Evolutionary conservation across 2,113 vertebrate genomes (phyloP).

Genomic region (Nanorana parkeri): DNA sequence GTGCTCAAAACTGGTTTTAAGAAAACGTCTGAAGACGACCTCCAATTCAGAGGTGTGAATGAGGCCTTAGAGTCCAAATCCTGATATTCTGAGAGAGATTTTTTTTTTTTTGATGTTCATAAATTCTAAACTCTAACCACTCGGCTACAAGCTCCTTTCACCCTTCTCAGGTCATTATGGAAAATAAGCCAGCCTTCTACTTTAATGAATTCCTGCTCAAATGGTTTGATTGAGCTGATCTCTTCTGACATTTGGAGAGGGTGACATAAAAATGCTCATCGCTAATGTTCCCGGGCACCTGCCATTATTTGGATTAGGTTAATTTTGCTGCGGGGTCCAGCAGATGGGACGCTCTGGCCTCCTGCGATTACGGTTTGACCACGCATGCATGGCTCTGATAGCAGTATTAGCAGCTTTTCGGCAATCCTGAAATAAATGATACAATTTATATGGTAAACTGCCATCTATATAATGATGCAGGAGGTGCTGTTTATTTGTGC

Average conservation of each 20-base stretch:
- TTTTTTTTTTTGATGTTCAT: too few relatives aligned
- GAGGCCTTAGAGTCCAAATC: too few relatives aligned
- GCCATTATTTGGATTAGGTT: constrained; percentile 35
- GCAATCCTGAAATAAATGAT: background rate
- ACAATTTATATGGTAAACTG: background rate
- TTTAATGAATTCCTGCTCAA: background rate
- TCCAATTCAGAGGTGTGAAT: too few relatives aligned
- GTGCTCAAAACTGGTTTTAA: too few relatives aligned
- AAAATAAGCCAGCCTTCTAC: too few relatives aligned
- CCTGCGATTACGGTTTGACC: constrained; percentile 9
- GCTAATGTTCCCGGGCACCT: constrained; percentile 10
- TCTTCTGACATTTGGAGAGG: background rate
- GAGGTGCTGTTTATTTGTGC: background rate
- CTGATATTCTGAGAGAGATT: too few relatives aligned
- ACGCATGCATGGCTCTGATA: constrained; percentile 11
- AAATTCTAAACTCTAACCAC: too few relatives aligned
- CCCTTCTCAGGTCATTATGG: too few relatives aligned
- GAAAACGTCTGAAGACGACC: too few relatives aligned
- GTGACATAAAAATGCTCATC: background rate
- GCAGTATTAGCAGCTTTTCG: constrained; percentile 2
- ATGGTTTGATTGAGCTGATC: background rate
- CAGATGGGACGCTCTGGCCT: constrained; percentile 1
- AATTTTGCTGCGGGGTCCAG: constrained; percentile 1
- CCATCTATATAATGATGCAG: background rate
- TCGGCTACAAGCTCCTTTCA: too few relatives aligned